Evolutionary conservation across 1,140 invertebrate species (phyloP).

Genomic region (Apocrypta bakeri): DNA sequence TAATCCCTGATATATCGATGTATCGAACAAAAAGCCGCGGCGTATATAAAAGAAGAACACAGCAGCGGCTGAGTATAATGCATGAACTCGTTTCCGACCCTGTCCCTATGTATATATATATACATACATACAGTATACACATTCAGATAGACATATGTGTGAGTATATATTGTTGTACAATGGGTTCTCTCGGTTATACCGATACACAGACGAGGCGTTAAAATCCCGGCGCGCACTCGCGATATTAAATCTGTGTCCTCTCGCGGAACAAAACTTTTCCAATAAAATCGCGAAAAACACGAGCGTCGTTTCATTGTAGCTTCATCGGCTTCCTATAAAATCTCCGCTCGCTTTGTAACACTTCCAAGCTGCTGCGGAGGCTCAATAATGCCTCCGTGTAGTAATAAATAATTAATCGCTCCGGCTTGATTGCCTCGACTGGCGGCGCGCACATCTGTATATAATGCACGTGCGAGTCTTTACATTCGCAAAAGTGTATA

Average conservation of each 20-base stretch:
- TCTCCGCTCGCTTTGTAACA: background rate
- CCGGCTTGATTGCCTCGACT: constrained; percentile 12
- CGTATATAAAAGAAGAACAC: background rate
- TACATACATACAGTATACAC: too few species aligned
- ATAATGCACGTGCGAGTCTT: constrained; percentile 27
- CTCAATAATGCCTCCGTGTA: background rate
- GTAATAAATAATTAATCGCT: constrained; percentile 25
- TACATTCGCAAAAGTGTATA: background rate
- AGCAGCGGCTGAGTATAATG: background rate
- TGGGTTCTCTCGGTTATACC: background rate
- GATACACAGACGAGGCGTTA: background rate
- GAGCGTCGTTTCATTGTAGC: background rate
- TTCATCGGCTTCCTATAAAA: background rate
- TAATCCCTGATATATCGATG: constrained; percentile 14
- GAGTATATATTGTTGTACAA: background rate
- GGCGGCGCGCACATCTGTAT: background rate
- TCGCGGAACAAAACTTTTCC: constrained; percentile 15
- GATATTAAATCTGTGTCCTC: constrained; percentile 20
- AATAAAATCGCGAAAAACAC: constrained; percentile 6
- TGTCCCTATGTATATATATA: background rate
- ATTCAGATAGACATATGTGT: too few species aligned
- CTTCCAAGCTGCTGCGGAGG: background rate
- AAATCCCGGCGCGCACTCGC: background rate
- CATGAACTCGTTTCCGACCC: background rate
- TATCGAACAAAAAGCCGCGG: background rate